Evolutionary conservation across 2,888 invertebrate genomes (phyloP).

Genomic region (Achlya flavicornis): DNA sequence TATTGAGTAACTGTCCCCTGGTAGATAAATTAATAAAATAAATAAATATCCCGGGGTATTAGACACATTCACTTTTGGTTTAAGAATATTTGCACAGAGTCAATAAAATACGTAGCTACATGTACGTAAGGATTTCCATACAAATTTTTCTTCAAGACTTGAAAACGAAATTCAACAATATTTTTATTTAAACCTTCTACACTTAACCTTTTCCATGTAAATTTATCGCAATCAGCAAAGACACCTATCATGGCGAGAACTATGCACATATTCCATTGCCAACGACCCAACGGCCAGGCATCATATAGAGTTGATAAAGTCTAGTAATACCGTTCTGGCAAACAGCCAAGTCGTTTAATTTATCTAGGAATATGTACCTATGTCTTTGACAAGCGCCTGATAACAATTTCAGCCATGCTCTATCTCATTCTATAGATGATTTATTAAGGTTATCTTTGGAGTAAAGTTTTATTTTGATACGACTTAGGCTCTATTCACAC

Average conservation of each 20-base stretch:
- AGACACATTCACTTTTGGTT: no score
- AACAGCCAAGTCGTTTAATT: conserved; percentile 32
- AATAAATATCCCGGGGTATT: no score
- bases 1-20: no score
- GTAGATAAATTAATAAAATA: no score
- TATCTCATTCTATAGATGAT: not conserved
- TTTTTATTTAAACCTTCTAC: no score
- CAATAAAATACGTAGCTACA: no score
- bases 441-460: not conserved
- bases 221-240: not conserved
- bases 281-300: not conserved
- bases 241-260: not conserved
- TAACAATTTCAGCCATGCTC: conserved; percentile 21
- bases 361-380: conserved; percentile 29
- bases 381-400: conserved; percentile 33
- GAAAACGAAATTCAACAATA: no score
- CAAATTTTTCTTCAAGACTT: no score
- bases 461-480: no score
- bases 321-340: conserved; percentile 26
- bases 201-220: not conserved
- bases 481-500: no score
- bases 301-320: not conserved
- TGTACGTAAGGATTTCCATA: no score
- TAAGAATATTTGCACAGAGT: no score
- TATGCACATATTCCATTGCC: not conserved